Conservation (phyloP, 2,113 vertebrate genomes). For the Heterocephalus glaber region DNA sequence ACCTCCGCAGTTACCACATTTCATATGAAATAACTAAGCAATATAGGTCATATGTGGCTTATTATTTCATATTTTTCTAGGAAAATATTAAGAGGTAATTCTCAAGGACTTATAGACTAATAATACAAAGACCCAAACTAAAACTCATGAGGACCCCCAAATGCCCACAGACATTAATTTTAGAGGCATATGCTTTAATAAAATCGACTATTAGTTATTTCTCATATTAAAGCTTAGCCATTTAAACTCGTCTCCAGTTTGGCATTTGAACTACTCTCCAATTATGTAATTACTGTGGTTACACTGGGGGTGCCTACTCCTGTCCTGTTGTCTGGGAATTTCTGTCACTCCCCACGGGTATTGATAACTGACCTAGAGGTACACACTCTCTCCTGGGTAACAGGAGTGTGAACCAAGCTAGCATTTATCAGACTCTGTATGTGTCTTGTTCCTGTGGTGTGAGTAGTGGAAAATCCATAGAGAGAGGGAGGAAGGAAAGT, state of each 20-base stretch:
- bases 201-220: constrained; percentile 41
- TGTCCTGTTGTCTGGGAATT: not conserved
- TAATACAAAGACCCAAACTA: constrained; percentile 1
- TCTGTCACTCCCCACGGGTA: not conserved
- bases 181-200: constrained; percentile 41
- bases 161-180: constrained; percentile 58
- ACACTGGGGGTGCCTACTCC: not conserved
- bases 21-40: constrained; percentile 33
- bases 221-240: constrained; percentile 39
- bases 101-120: constrained; percentile 35
- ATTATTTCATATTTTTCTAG: constrained; percentile 47
- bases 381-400: not conserved
- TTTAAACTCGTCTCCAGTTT: not conserved
- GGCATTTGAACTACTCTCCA: not conserved
- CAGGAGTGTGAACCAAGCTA: not conserved
- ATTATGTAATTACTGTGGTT: not conserved
- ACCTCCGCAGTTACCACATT: not conserved
- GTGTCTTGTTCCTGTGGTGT: not conserved
- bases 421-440: not conserved
- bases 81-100: constrained; percentile 43
- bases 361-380: not conserved
- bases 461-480: not conserved
- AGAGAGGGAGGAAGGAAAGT: not conserved
- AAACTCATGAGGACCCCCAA: not conserved
- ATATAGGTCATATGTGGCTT: not conserved